Conservation (phyloP, 2,797 vertebrate genomes). For the Pipistrellus pygmaeus region DNA sequence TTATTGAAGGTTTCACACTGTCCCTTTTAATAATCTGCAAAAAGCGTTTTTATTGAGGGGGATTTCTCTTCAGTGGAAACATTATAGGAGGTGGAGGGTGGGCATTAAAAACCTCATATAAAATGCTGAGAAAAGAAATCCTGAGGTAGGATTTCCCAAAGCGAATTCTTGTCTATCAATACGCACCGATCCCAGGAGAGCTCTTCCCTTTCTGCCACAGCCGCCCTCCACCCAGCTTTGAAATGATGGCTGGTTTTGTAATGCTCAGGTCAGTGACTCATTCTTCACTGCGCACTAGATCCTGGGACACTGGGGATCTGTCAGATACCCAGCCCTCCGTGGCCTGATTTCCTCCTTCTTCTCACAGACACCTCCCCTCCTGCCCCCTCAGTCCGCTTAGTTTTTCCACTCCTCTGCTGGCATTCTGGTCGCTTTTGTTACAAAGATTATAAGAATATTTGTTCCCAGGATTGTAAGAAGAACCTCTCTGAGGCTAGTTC, state of each 20-base stretch:
- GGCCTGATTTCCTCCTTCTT: neutral
- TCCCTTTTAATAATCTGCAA: slow-evolving; percentile 77
- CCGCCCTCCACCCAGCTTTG: neutral
- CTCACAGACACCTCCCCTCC: fast-evolving
- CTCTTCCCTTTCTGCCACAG: neutral
- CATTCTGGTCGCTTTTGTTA: neutral
- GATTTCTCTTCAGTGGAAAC: slow-evolving; percentile 54
- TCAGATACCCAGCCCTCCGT: neutral
- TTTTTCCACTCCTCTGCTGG: neutral
- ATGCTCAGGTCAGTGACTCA: neutral
- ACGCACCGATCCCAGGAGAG: slow-evolving; percentile 63
- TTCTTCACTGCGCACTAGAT: slow-evolving; percentile 72
- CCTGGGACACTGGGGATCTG: neutral
- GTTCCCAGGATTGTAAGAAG: neutral
- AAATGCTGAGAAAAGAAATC: slow-evolving; percentile 14
- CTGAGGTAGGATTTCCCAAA: slow-evolving; percentile 57
- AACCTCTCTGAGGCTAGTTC: neutral
- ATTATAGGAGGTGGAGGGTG: slow-evolving; percentile 18
- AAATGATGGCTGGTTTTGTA: slow-evolving; percentile 55
- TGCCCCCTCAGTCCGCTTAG: neutral
- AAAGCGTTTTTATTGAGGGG: slow-evolving; percentile 51
- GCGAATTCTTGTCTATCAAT: slow-evolving; percentile 73
- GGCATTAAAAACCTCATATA: slow-evolving; percentile 6
- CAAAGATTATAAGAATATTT: neutral
- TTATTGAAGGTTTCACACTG: slow-evolving; percentile 77